Conservation (phyloP, 2,113 vertebrate species). For the Heliornis fulica region DNA sequence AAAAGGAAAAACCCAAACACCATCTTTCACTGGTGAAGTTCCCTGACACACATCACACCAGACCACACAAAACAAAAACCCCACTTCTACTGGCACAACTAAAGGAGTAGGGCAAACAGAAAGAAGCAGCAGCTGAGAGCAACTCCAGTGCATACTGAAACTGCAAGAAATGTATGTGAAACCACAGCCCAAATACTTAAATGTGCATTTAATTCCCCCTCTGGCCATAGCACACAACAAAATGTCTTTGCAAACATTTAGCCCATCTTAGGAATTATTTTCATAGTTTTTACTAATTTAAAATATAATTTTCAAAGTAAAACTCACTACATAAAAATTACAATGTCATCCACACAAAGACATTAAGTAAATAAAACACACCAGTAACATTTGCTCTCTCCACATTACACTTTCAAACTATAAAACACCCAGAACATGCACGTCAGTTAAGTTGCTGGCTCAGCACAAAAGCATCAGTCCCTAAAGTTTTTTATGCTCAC, state of each 20-base stretch:
- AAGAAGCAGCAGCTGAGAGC: not conserved
- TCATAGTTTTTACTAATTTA: not conserved
- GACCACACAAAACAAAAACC: not conserved
- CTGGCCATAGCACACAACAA: not conserved
- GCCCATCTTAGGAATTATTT: not conserved
- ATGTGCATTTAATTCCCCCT: not conserved
- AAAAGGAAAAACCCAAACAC: fast-evolving
- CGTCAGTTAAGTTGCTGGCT: not conserved
- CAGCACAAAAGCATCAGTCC: not conserved
- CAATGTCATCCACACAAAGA: not conserved
- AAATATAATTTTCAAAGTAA: not conserved
- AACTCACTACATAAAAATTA: not conserved
- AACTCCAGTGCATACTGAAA: not conserved
- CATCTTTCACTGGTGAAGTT: not conserved
- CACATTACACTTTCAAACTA: not conserved
- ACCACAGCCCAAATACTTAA: not conserved
- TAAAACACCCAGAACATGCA: not conserved
- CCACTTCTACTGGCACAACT: not conserved
- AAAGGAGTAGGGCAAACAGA: not conserved
- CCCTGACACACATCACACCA: not conserved
- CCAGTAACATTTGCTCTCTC: not conserved
- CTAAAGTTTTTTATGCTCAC: not conserved
- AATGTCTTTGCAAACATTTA: not conserved
- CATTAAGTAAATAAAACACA: not conserved
- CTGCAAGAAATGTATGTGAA: not conserved